These are phyloP conservation scores for Calliphora vomitoria DNA, from an alignment of 2,888 invertebrate species.

Conservation along the genomic window DNA sequence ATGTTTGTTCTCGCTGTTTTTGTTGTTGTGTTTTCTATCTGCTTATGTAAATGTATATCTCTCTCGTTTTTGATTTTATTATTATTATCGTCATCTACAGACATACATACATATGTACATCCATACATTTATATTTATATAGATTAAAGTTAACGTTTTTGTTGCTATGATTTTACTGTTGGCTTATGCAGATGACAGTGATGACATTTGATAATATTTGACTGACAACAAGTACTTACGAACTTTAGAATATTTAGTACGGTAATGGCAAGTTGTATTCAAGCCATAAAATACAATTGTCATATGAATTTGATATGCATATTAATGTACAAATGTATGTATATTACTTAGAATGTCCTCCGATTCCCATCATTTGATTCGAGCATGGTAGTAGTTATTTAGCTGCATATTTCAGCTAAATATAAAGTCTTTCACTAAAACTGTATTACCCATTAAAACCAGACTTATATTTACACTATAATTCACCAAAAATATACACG, in stretches of 20 bases:
- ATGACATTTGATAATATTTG: conserved; percentile 29
- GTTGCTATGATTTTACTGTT: conserved; percentile 8
- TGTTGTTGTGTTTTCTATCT: neutral
- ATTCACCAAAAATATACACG: too few species aligned
- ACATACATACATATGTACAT: neutral
- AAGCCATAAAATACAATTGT: conserved; percentile 13
- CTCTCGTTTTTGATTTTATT: neutral
- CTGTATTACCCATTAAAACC: too few species aligned
- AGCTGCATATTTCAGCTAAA: too few species aligned
- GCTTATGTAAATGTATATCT: too few species aligned
- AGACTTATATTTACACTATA: too few species aligned
- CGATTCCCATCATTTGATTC: too few species aligned
- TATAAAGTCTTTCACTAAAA: too few species aligned
- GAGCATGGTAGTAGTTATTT: too few species aligned
- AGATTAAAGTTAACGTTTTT: conserved; percentile 3
- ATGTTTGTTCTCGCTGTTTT: conserved; percentile 15
- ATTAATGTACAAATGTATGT: neutral
- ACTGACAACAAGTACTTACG: conserved; percentile 30
- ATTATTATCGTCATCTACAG: neutral
- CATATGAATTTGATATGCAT: neutral
- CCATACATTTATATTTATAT: too few species aligned
- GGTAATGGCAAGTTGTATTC: neutral
- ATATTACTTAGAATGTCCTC: too few species aligned
- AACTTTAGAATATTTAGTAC: neutral
- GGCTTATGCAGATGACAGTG: conserved; percentile 35